Percentiles rank a stretch among this genome's conserved stretches.
Evolutionary conservation across 2,888 invertebrate genomes (phyloP).

Genomic region (Drosophila nigricruria): DNA sequence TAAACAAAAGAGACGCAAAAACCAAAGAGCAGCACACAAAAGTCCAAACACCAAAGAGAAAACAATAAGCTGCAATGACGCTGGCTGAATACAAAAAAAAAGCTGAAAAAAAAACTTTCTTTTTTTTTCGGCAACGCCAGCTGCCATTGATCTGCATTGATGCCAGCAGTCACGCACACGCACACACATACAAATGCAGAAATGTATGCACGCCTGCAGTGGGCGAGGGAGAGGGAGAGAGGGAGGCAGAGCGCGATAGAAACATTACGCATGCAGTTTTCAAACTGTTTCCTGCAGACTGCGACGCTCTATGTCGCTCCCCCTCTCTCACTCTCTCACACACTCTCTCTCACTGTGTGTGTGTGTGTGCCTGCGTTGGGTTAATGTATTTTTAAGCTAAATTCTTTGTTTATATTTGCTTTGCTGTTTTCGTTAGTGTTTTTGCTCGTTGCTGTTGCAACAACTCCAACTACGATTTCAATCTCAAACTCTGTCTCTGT

Average conservation of each 20-base stretch:
- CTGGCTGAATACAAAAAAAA: constrained; percentile 26
- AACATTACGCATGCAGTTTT: constrained; percentile 68
- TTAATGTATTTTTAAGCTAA: constrained; percentile 81
- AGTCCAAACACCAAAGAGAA: constrained; percentile 54
- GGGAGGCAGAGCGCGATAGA: constrained; percentile 12
- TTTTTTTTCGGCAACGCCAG: constrained; percentile 29
- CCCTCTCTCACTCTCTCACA: neutral
- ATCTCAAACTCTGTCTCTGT: neutral
- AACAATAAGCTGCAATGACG: constrained; percentile 61
- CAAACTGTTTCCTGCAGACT: constrained; percentile 42
- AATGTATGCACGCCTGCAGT: neutral
- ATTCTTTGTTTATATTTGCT: constrained; percentile 79
- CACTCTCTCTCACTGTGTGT: neutral
- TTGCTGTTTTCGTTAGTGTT: constrained; percentile 69
- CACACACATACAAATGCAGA: constrained; percentile 12
- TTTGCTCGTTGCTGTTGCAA: constrained; percentile 42
- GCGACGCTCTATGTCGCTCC: constrained; percentile 22
- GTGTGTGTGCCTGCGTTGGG: constrained; percentile 50
- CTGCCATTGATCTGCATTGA: constrained; percentile 78
- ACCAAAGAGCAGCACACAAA: constrained; percentile 55
- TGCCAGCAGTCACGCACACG: constrained; percentile 42
- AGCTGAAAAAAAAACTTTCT: constrained; percentile 23
- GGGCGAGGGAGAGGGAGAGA: neutral
- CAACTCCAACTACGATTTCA: constrained; percentile 27
- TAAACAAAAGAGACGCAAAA: constrained; percentile 49